Evolutionary conservation across 1,140 invertebrate species (phyloP).

Genomic region (Dreissena rostriformis): DNA sequence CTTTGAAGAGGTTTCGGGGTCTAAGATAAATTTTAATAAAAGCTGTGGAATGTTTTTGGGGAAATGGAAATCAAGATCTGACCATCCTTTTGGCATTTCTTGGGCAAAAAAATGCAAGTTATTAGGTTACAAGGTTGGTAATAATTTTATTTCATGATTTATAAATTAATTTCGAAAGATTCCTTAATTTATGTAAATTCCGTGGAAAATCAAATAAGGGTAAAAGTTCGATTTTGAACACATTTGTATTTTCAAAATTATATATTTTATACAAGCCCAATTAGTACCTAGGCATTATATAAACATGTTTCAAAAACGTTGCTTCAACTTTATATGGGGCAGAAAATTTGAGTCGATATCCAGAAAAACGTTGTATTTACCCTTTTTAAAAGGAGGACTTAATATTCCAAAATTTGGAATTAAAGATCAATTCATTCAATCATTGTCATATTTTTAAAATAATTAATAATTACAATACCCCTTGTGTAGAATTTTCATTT

Average conservation of each 20-base stretch:
- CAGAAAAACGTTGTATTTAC: conserved; percentile 35
- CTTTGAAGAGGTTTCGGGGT: conserved; percentile 58
- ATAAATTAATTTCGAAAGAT: too few relatives aligned
- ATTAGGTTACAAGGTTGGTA: conserved; percentile 58
- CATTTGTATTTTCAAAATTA: conserved; percentile 58
- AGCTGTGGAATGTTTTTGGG: conserved; percentile 61
- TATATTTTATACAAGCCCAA: conserved; percentile 54
- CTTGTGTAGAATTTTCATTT: neutral
- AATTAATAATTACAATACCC: neutral
- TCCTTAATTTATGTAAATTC: too few relatives aligned
- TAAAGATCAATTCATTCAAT: neutral
- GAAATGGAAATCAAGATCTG: conserved; percentile 55
- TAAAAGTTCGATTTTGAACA: conserved; percentile 57
- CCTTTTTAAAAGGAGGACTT: conserved; percentile 50
- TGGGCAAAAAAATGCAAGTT: conserved; percentile 59
- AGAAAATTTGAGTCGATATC: conserved; percentile 51
- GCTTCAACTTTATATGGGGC: conserved; percentile 60
- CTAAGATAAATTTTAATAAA: conserved; percentile 64
- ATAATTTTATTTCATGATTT: too few relatives aligned
- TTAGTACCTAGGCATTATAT: conserved; percentile 57
- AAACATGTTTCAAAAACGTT: conserved; percentile 45
- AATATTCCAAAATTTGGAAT: conserved; percentile 51
- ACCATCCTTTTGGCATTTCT: conserved; percentile 62
- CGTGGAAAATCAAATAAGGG: conserved; percentile 51
- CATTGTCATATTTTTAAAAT: neutral